A percentile compares a stretch with the other conserved stretches of the same genome.
phyloP scores from a whole-genome alignment of 2,113 vertebrate genomes.

The Hippocampus abdominalis region DNA sequence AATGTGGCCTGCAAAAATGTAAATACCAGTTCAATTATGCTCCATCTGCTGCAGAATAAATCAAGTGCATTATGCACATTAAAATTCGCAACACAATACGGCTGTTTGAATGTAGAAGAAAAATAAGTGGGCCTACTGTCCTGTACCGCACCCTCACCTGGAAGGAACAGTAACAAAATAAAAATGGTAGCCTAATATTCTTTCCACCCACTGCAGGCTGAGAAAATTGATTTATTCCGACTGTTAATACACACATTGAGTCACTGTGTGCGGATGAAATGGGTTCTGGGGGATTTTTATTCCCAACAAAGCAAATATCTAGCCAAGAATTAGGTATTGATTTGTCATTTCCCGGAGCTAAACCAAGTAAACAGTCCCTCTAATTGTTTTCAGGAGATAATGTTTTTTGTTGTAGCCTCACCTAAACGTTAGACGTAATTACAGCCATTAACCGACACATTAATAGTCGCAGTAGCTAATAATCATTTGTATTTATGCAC shows the following conservation, averaged over 20 bases:
- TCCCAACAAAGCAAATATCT: slow-evolving; percentile 60
- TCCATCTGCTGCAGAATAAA: slow-evolving; percentile 37
- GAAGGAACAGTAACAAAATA: slow-evolving; percentile 30
- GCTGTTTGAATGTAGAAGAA: slow-evolving; percentile 26
- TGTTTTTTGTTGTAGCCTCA: background rate
- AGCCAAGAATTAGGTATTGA: slow-evolving; percentile 62
- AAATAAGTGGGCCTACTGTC: slow-evolving; percentile 18
- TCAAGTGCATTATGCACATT: slow-evolving; percentile 11
- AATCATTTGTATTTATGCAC: no score
- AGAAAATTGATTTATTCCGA: slow-evolving; percentile 56
- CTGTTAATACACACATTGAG: slow-evolving; percentile 52
- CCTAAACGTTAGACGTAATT: no score
- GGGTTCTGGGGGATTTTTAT: slow-evolving; percentile 47
- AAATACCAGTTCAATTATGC: slow-evolving; percentile 1
- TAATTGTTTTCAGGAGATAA: background rate
- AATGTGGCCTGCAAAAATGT: no score
- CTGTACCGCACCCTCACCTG: slow-evolving; percentile 13
- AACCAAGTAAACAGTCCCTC: slow-evolving; percentile 44
- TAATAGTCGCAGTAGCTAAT: no score
- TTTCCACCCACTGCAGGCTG: slow-evolving; percentile 38
- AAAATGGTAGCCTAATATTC: slow-evolving; percentile 22
- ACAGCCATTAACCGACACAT: no score
- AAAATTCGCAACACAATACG: slow-evolving; percentile 30
- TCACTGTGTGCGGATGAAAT: slow-evolving; percentile 52
- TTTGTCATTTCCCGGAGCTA: slow-evolving; percentile 58